Evolutionary conservation across 2,797 vertebrate genomes (phyloP).

Genomic region (Sarcoramphus papa): DNA sequence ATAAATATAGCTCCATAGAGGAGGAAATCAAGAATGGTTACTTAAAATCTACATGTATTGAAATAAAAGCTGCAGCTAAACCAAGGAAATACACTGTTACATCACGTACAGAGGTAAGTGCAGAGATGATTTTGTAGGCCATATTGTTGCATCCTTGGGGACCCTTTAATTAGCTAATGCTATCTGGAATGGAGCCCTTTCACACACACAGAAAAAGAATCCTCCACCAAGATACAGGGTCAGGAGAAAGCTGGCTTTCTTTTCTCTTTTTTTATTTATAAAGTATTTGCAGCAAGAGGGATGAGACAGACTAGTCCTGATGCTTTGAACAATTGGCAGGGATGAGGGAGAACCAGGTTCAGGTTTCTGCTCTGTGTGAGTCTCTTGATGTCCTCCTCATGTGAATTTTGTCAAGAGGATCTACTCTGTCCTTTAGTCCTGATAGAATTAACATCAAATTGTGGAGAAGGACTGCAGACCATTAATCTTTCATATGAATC

Average conservation of each 20-base stretch:
- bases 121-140: background rate
- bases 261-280: background rate
- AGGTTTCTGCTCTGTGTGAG: background rate
- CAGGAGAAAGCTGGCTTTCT: background rate
- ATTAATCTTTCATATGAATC: background rate
- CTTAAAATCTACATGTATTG: constrained; percentile 48
- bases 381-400: background rate
- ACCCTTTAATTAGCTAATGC: background rate
- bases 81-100: constrained; percentile 67
- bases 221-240: background rate
- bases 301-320: background rate
- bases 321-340: background rate
- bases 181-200: background rate
- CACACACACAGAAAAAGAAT: background rate
- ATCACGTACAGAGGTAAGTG: constrained; percentile 73
- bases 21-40: constrained; percentile 65
- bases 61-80: constrained; percentile 70
- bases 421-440: background rate
- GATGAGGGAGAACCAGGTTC: background rate
- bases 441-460: background rate
- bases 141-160: accelerated
- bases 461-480: background rate
- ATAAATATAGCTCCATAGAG: constrained; percentile 76
- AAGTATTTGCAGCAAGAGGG: background rate
- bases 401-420: background rate